A percentile compares a stretch with the other conserved stretches of the same genome.
Conservation (phyloP, 2,888 invertebrate genomes). For the Ichneumon xanthorius region DNA sequence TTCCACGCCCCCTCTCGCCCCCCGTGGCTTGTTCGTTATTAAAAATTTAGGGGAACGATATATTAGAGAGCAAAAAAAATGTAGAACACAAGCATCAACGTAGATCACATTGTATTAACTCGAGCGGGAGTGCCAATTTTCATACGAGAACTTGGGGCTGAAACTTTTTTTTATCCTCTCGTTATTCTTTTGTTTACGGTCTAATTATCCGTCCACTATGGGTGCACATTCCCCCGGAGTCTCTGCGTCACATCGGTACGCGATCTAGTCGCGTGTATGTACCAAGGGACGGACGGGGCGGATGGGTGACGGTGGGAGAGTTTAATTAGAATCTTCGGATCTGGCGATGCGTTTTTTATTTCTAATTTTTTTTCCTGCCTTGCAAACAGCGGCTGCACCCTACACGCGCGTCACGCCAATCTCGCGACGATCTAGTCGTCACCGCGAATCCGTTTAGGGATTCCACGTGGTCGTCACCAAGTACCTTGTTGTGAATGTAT, state of each 20-base stretch:
- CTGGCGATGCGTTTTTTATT: slow-evolving; percentile 47
- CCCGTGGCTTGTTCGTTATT: slow-evolving; percentile 57
- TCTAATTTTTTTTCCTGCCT: slow-evolving; percentile 53
- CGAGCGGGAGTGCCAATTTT: background rate
- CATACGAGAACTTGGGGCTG: background rate
- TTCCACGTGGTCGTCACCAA: slow-evolving; percentile 35
- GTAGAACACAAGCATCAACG: background rate
- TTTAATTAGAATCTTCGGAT: slow-evolving; percentile 45
- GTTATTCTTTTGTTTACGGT: background rate
- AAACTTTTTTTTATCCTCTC: background rate
- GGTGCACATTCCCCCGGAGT: slow-evolving; percentile 9
- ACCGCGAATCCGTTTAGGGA: slow-evolving; percentile 15
- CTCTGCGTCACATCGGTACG: slow-evolving; percentile 1
- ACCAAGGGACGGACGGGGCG: slow-evolving; percentile 1
- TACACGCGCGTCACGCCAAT: slow-evolving; percentile 13
- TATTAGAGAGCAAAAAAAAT: background rate
- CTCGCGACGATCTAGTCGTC: slow-evolving; percentile 41
- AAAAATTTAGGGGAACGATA: slow-evolving; percentile 17
- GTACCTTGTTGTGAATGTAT: slow-evolving; percentile 47
- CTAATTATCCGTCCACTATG: background rate
- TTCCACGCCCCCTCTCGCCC: background rate
- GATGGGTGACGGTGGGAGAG: slow-evolving; percentile 17
- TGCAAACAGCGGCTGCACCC: slow-evolving; percentile 56
- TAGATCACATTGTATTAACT: background rate
- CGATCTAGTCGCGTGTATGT: slow-evolving; percentile 9